Conservation (phyloP, 2,888 invertebrate species). For the Microplitis deprimator region DNA sequence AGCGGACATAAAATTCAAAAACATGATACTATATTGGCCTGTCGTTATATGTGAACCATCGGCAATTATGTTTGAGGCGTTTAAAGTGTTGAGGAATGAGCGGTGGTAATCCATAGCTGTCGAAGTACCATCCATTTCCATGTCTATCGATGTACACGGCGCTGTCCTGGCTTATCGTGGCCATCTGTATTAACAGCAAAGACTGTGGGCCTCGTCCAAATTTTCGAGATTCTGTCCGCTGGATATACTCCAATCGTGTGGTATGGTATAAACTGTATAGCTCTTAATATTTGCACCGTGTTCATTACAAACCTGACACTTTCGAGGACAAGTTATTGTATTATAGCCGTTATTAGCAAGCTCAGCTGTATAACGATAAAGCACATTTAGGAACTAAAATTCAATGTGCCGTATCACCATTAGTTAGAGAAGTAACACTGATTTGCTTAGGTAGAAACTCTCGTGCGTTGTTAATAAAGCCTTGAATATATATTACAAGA, state of each 20-base stretch:
- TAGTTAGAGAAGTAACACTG: background rate
- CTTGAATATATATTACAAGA: background rate
- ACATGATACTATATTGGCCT: too few species aligned
- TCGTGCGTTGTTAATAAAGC: background rate
- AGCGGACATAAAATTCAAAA: too few species aligned
- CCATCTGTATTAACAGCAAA: too few species aligned
- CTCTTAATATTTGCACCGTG: background rate
- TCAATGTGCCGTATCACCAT: background rate
- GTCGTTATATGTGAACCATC: too few species aligned
- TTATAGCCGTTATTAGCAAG: too few species aligned
- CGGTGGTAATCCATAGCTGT: background rate
- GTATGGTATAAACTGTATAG: background rate
- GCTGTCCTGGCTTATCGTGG: background rate
- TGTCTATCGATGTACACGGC: background rate
- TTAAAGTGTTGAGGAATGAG: too few species aligned
- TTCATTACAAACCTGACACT: background rate
- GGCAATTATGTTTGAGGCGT: too few species aligned
- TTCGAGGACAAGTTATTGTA: too few species aligned
- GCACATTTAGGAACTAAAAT: background rate
- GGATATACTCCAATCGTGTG: too few species aligned
- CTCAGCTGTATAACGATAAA: background rate
- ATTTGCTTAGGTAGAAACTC: background rate
- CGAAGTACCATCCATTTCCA: background rate
- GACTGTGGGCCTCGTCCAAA: too few species aligned
- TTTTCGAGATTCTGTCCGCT: too few species aligned